These are phyloP conservation scores for Catamblyrhynchus diadema DNA, from an alignment of 2,797 vertebrate species.

Conservation along the genomic window DNA sequence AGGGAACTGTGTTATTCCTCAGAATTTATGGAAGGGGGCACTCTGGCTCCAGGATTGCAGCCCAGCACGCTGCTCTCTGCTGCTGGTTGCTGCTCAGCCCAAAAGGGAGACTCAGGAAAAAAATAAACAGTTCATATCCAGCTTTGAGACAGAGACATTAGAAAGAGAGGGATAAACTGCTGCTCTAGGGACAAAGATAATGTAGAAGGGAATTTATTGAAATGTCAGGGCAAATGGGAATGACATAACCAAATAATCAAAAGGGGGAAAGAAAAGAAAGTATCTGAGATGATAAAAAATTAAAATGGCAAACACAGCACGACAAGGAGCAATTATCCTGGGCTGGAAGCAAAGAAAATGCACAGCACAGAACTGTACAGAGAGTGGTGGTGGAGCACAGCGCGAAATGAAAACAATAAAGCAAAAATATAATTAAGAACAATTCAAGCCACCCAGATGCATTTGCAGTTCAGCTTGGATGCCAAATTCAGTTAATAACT, in stretches of 20 bases:
- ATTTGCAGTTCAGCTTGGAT: neutral
- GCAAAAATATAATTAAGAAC: constrained; percentile 53
- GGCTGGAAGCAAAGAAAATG: neutral
- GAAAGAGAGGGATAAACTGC: constrained; percentile 54
- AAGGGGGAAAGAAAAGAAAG: constrained; percentile 15
- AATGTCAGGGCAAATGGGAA: constrained; percentile 33
- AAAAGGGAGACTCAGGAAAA: constrained; percentile 56
- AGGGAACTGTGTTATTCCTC: neutral
- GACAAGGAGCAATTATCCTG: constrained; percentile 27
- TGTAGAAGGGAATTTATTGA: constrained; percentile 47
- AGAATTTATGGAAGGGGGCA: constrained; percentile 56
- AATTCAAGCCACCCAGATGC: constrained; percentile 40
- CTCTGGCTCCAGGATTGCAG: constrained; percentile 50
- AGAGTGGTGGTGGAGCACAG: neutral
- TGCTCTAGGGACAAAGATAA: constrained; percentile 63
- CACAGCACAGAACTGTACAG: neutral
- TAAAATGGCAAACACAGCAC: constrained; percentile 44
- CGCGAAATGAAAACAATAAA: constrained; percentile 42
- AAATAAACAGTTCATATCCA: constrained; percentile 67
- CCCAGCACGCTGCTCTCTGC: neutral
- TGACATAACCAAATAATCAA: constrained; percentile 40
- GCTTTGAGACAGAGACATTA: constrained; percentile 31
- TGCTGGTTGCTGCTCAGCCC: constrained; percentile 28
- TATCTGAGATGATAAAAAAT: constrained; percentile 46
- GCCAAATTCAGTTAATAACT: constrained; percentile 29